Base-by-base conservation (phyloP, 1,140 invertebrate genomes). In the Helicoverpa zea region DNA sequence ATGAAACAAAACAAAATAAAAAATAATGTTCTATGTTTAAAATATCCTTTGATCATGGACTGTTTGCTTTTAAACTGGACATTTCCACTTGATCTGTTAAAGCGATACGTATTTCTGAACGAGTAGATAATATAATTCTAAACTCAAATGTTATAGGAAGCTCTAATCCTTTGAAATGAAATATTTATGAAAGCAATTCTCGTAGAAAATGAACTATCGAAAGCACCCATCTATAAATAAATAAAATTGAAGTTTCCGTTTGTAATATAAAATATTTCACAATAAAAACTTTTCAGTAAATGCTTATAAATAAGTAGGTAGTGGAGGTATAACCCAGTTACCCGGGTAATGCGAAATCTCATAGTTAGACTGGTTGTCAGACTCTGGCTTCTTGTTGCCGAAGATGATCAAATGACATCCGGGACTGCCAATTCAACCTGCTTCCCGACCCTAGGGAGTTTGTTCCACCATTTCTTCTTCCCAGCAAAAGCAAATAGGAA, bases 161-260 rank as follows among this genome's bases (percentile, higher is more conserved):
- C 58, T 13, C 23, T 59, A 59, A 59, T 61, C 58, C 58, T 30
- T 61, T 61, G 23, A 29, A 61, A 61, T 29, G 58, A 61, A 59
- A 61, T 29, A 14, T 59, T 10, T 61, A 61, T 61, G 23, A 61
- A 61, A 30, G 12, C 58, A 10, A 59, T 23, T 10, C 11, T 18
- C 7, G 10, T 13, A 30, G 58, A 61, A 61, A 61, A 14, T 61
- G 2, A 13, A 61, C 58, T 13, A 61, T 13, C 23, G 13, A 23
- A 61, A 2, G 23, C 11, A 61, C 23, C 5, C 23, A 13, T 59
- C 23, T 13, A 61, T 29, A 29, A 61, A 61, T 23, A 61, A 13
- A 61, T 29, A 61, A 13, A 30, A 16, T 29, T 23, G 11, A 59
- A 5, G 11, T 13, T 12, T 30, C 18, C 18, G 23, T 59, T 2